phyloP scores from a whole-genome alignment of 2,113 vertebrate genomes.

The Peucedramus taeniatus region DNA sequence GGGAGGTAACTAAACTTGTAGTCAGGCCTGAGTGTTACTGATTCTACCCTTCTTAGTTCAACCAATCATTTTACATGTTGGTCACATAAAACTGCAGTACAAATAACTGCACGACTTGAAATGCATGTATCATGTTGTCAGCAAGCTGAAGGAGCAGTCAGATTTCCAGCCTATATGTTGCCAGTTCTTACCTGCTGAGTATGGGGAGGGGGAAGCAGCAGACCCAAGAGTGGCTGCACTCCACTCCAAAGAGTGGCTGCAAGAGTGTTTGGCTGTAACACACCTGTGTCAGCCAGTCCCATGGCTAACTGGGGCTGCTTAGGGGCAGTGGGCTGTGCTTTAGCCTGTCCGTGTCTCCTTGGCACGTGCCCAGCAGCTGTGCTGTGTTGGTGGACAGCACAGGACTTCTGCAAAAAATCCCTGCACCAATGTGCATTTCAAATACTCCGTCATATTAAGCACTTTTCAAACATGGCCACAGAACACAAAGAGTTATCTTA shows the following conservation, averaged over 20 bases:
- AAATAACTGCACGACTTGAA: not conserved
- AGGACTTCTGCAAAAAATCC: not conserved
- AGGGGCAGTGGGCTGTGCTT: not conserved
- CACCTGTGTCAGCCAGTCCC: not conserved
- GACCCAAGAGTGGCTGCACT: not conserved
- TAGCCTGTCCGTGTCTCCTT: accelerated
- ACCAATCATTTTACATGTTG: not conserved
- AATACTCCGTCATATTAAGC: not conserved
- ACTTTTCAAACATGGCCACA: not conserved
- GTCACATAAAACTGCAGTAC: not conserved
- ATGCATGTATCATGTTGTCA: not conserved
- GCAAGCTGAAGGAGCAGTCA: not conserved
- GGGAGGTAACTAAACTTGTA: not conserved
- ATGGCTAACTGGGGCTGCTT: not conserved
- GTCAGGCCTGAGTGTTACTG: not conserved
- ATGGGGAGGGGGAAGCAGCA: not conserved
- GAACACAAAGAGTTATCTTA: not conserved
- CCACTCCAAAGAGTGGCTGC: not conserved
- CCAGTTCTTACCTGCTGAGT: not conserved
- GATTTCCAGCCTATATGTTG: accelerated
- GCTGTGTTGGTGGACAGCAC: not conserved
- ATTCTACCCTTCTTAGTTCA: not conserved
- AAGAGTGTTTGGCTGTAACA: too few species aligned
- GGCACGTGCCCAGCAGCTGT: accelerated
- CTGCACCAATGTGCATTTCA: not conserved